Conservation (phyloP, 2,113 vertebrate species). For the Crocuta crocuta region DNA sequence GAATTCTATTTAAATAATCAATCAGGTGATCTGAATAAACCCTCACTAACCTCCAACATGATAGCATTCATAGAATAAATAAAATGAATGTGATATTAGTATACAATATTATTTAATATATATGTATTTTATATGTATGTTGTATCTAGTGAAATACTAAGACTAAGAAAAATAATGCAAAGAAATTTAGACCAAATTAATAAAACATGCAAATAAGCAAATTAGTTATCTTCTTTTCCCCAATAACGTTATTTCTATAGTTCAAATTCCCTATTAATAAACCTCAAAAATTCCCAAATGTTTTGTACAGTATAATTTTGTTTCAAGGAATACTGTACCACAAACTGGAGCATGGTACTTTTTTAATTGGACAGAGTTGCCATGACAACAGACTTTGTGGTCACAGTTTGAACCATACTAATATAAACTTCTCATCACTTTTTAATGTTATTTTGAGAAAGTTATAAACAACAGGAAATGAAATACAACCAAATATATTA, state of each 20-base stretch:
- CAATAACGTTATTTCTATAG: neutral
- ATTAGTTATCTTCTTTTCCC: neutral
- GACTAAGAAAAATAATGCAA: neutral
- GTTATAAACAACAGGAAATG: conserved; percentile 13
- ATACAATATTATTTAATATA: neutral
- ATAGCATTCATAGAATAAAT: neutral
- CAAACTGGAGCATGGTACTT: neutral
- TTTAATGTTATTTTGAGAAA: conserved; percentile 31
- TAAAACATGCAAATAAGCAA: neutral
- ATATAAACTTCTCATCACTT: neutral
- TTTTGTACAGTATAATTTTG: neutral
- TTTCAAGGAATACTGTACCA: neutral
- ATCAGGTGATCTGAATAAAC: neutral
- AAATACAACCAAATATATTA: conserved; percentile 23
- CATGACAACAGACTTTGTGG: neutral
- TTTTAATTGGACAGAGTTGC: neutral
- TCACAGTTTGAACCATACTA: neutral
- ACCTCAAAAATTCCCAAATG: neutral
- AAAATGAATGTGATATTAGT: neutral
- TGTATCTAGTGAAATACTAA: neutral
- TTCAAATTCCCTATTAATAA: neutral
- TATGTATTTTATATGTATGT: neutral
- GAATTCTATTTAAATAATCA: neutral
- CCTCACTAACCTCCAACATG: neutral
- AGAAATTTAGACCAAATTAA: neutral